These are phyloP conservation scores for Platerodrilus igneus DNA, from an alignment of 2,888 invertebrate species.

Conservation along the genomic window DNA sequence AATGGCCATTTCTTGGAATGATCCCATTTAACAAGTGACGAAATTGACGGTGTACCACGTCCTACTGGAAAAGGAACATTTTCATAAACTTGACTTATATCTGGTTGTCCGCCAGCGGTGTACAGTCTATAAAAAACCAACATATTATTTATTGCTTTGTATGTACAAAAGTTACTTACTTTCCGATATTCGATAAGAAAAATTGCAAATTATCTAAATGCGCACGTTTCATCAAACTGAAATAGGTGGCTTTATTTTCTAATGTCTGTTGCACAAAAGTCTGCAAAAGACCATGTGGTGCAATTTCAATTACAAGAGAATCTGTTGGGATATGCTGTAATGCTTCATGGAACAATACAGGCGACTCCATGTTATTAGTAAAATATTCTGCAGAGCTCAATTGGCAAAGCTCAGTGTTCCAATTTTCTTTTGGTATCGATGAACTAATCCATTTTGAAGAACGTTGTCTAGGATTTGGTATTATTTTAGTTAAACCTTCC, in stretches of 20 bases:
- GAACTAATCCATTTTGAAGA: constrained; percentile 86
- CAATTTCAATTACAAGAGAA: constrained; percentile 87
- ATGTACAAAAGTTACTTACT: constrained; percentile 49
- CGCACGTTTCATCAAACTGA: constrained; percentile 81
- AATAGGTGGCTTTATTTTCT: constrained; percentile 64
- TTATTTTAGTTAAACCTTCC: constrained; percentile 71
- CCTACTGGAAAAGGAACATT: constrained; percentile 79
- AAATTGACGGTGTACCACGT: constrained; percentile 85
- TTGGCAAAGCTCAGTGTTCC: constrained; percentile 72
- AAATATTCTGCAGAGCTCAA: constrained; percentile 89
- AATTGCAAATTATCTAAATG: constrained; percentile 70
- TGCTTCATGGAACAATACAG: constrained; percentile 89
- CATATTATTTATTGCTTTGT: background rate
- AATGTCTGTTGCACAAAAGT: constrained; percentile 86
- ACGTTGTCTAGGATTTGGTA: constrained; percentile 73
- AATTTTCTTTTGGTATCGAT: constrained; percentile 81
- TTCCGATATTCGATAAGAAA: no score
- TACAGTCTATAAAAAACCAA: constrained; percentile 54
- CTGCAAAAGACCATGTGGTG: constrained; percentile 91
- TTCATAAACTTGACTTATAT: constrained; percentile 68
- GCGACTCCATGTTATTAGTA: constrained; percentile 91
- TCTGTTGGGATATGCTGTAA: constrained; percentile 77
- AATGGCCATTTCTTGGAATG: constrained; percentile 85
- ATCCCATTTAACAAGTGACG: constrained; percentile 87
- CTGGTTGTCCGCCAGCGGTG: constrained; percentile 74